Conservation (phyloP, 2,113 vertebrate genomes). For the Cnemophilus loriae region DNA sequence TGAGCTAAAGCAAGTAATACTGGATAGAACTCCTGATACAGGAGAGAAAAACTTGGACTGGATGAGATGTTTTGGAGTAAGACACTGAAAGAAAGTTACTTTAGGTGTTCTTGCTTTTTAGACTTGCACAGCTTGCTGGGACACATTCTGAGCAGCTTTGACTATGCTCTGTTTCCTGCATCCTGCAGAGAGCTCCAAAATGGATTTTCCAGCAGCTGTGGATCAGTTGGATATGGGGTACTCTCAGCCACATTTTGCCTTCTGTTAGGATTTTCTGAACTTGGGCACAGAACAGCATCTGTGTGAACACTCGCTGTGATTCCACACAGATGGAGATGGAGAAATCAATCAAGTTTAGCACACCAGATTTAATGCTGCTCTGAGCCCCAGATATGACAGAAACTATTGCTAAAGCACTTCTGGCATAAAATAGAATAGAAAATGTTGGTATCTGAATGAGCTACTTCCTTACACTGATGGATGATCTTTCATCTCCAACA, state of each 20-base stretch:
- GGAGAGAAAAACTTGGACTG: not conserved
- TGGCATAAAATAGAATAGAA: not conserved
- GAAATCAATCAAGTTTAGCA: not conserved
- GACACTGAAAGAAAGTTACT: not conserved
- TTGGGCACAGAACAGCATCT: not conserved
- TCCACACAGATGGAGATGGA: not conserved
- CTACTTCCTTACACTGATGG: constrained; percentile 77
- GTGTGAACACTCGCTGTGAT: not conserved
- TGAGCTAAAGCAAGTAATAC: not conserved
- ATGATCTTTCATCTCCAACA: constrained; percentile 81
- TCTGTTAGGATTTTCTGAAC: not conserved
- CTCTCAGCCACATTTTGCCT: not conserved
- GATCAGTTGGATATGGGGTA: not conserved
- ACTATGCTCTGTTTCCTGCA: not conserved
- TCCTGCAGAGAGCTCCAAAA: not conserved
- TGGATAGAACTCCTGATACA: not conserved
- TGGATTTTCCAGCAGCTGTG: not conserved
- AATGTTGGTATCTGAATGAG: not conserved
- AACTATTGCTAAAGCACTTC: not conserved
- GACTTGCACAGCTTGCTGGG: not conserved
- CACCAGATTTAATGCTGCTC: not conserved
- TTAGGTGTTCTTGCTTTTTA: not conserved
- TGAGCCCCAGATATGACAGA: not conserved
- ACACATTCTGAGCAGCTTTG: not conserved
- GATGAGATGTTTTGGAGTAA: not conserved